Base-by-base conservation (phyloP, 1,140 invertebrate genomes). In the Phocides pigmalion region DNA sequence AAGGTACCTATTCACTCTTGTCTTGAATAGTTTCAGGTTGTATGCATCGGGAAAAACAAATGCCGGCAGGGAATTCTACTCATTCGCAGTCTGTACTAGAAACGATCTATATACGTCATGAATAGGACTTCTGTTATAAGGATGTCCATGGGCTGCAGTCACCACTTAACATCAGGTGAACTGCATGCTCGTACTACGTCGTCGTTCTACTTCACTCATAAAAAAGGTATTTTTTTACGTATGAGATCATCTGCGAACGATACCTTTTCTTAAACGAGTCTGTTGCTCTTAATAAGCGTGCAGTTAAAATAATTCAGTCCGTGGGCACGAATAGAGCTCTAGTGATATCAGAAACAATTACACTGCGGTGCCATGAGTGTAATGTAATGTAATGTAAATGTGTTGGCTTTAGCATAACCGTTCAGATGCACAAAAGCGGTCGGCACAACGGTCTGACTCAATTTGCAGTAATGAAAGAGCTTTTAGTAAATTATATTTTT, bases 231-330 rank as follows among this genome's bases (percentile, higher is more conserved):
- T 28, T 28, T 28, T 28, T 4, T 28, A 28, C 9, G 25, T 28
- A 28, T 8, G 5, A 8, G 32, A 32, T 17, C 32, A 3, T 53
- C 32, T 28, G 22, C 3, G 1, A 2, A 2, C 3, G 1, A 2
- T 1, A 49, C 12, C 5, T 2, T 19, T 15, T 47, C 4, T 19
- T 1, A 20, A 22, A 46, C 9, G n/a, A 5, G 9, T 20, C 2
- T 44, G 42, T 49, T 28, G 2, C 17, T 39, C 50, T 4, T 64
- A 25, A 49, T 59, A 56, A 28, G 56, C 42, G 46, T 47, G 47
- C 20, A 49, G 56, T 39, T 65, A 42, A 51, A 47, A 69, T 64
- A 62, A 50, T 54, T 20, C 17, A 11, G 42, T 44, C 42, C 12
- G 32, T 53, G 50, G 28, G 14, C 6, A 14, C 16, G 22, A 15